Conservation (phyloP, 2,888 invertebrate genomes). For the Atrina japonica region DNA sequence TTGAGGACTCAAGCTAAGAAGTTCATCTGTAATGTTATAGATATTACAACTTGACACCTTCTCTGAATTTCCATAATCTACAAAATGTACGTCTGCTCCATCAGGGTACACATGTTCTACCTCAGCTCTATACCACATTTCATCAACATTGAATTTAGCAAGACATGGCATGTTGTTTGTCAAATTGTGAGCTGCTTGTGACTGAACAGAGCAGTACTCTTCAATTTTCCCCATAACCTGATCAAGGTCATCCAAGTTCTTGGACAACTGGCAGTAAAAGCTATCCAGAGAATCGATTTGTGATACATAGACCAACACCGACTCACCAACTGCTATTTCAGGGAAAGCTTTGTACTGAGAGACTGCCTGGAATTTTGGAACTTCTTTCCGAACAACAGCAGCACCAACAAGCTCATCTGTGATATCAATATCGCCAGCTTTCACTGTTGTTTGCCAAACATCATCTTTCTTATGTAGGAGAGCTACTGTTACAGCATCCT, state of each 20-base stretch:
- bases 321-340: slow-evolving; percentile 31
- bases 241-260: slow-evolving; percentile 50
- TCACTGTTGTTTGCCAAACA: slow-evolving; percentile 52
- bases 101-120: slow-evolving; percentile 37
- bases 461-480: slow-evolving; percentile 38
- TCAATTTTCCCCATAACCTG: slow-evolving; percentile 61
- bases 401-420: slow-evolving; percentile 59
- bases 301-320: slow-evolving; percentile 54
- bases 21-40: slow-evolving; percentile 21
- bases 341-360: slow-evolving; percentile 9
- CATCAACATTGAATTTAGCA: slow-evolving; percentile 65
- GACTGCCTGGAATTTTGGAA: not conserved
- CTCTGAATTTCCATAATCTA: slow-evolving; percentile 76
- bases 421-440: slow-evolving; percentile 55
- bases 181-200: slow-evolving; percentile 12
- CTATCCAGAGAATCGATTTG: slow-evolving; percentile 63
- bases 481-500: slow-evolving; percentile 59
- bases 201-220: slow-evolving; percentile 33
- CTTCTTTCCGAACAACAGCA: slow-evolving; percentile 55
- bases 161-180: slow-evolving; percentile 58
- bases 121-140: slow-evolving; percentile 60
- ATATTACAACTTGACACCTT: slow-evolving; percentile 35
- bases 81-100: slow-evolving; percentile 60
- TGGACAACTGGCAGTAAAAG: slow-evolving; percentile 65
- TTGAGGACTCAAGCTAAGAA: slow-evolving; percentile 19